Evolutionary conservation across 2,888 invertebrate species (phyloP), one percentile per base, ranked within the genome.

Genomic region (Polydrusus tereticollis): DNA sequence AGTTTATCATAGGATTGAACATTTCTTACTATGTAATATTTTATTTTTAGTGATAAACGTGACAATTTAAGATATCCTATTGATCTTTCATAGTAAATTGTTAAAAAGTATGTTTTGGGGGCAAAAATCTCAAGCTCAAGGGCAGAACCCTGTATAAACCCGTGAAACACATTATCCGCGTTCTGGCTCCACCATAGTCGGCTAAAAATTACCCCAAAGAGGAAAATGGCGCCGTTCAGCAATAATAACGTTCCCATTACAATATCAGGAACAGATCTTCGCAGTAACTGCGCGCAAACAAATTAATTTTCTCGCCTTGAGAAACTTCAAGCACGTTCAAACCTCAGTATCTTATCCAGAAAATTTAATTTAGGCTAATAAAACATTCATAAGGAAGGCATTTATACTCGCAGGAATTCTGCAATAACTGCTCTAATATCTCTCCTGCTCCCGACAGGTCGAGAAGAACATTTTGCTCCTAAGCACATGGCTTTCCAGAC

Each of bases 331-430:
- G 74, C 75, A 77, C 75, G 77, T 78, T 73, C 70, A 74, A 77
- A 78, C 77, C 81, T 78, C 81, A 80, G 80, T 82, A 82, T 81
- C 80, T 83, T 80, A 82, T 79, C 79, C 77, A 66, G 74, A 80
- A 83, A 82, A 83, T 83, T 84, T 83, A 83, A 83, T 84, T 84
- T 83, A 75, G 76, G 78, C 82, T 81, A 82, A 84, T 84, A 83
- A 83, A 83, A 83, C 84, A 83, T 83, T 82, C 84, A 83, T 83
- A 83, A 82, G 82, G 81, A 73, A 75, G 76, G 73, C 80, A 79
- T 78, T 79, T 60, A 60, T 60, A 41, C 60, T 79, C 79, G 81
- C 79, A 77, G 81, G 84, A 83, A 84, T 83, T 81, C 83, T 81
- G 82, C 82, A 83, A 82, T 84, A 83, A 83, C 82, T 79, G 82